Base-by-base conservation (phyloP, 2,797 vertebrate species). In the Danio kyathit region DNA sequence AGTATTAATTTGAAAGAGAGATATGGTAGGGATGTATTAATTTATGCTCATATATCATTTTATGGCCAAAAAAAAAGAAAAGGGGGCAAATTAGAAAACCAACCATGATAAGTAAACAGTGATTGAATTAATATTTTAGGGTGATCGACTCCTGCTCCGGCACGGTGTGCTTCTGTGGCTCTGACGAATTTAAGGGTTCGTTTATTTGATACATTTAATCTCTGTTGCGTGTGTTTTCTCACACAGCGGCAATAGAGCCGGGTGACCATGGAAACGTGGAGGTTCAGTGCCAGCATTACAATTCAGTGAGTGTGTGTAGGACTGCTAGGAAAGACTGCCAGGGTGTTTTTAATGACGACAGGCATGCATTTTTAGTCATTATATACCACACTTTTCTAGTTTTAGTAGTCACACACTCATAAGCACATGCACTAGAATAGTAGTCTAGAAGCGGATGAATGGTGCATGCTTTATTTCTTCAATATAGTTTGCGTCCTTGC, bases 161-260 rank as follows among this genome's bases (percentile, higher is more conserved):
- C 88, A 91, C 72, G 77, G 87, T 89, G 67, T 76, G 74, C 83
- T 81, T 57, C 79, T 77, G 63, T 82, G 83, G 87, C 84, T 82
- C 74, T 86, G 82, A 64, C 83, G 85, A 79, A 74, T 63, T 65
- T 10, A 85, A 79, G 54, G 66, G 19, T 72, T 75, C 7, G 16
- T 83, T 75, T 81, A 80, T 82, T 79, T 66, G 46, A 83, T 81
- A 72, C 57, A 57, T 60, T 84, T 76, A 82, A 76, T 82, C 76
- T 79, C 46, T 79, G 17, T 63, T 64, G 66, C 59, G 52, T 61
- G 66, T 57, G 21, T 49, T 44, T 82, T 82, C 66, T 63, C 19
- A 51, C 66, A 5, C 57, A 70, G 71, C 17, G 14, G 64, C 61
- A 67, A 52, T 21, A 57, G 71, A 75, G 29, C 13, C 3, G 73